These are phyloP conservation scores for Parnassius apollo DNA, from an alignment of 2,888 invertebrate genomes.

Conservation along the genomic window DNA sequence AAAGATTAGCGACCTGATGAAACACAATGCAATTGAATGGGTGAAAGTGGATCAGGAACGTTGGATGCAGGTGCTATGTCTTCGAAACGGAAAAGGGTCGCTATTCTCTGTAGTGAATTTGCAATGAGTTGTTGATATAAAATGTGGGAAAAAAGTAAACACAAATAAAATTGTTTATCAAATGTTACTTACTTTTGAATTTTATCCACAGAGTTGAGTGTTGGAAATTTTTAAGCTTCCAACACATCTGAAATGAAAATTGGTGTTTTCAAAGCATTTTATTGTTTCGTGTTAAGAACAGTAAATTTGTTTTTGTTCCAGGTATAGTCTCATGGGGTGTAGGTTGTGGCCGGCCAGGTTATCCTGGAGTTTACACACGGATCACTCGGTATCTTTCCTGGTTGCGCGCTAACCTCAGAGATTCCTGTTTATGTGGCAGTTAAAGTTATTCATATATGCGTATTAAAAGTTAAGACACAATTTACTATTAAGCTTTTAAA, in stretches of 20 bases:
- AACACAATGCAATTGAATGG: too few relatives aligned
- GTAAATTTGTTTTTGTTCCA: constrained; percentile 50
- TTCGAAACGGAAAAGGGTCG: too few relatives aligned
- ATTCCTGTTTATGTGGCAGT: constrained; percentile 85
- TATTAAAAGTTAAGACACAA: neutral
- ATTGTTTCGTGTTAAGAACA: neutral
- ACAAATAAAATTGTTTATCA: too few relatives aligned
- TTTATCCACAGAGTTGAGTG: too few relatives aligned
- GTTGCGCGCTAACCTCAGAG: constrained; percentile 87
- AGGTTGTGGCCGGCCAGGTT: constrained; percentile 87
- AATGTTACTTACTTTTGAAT: too few relatives aligned
- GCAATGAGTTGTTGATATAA: too few relatives aligned
- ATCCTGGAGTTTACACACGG: constrained; percentile 88
- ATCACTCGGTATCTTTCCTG: constrained; percentile 87
- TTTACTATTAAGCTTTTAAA: neutral
- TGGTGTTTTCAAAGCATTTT: neutral
- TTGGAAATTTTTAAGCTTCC: neutral
- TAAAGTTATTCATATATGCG: constrained; percentile 34
- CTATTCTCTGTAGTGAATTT: too few relatives aligned
- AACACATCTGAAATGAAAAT: neutral
- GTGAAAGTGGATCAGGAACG: too few relatives aligned
- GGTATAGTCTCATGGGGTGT: constrained; percentile 94
- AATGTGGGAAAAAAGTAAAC: too few relatives aligned
- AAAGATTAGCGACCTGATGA: too few relatives aligned
- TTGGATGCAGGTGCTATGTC: too few relatives aligned